Percentiles rank a stretch among this genome's conserved stretches.
phyloP scores from a whole-genome alignment of 2,888 invertebrate species.

The Eupelmus urozonus region DNA sequence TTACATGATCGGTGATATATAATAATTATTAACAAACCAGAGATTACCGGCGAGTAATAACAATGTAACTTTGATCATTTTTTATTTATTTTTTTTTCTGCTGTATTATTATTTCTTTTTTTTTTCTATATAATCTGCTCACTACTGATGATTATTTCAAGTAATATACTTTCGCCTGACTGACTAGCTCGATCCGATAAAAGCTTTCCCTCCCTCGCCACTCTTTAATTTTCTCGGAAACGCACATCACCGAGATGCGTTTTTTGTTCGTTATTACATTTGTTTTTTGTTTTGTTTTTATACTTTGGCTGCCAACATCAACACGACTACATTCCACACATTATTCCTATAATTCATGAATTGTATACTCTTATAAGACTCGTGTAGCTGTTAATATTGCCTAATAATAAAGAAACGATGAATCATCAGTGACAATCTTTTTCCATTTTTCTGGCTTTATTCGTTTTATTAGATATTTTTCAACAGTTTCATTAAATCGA shows the following conservation, averaged over 20 bases:
- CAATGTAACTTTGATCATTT: conserved; percentile 61
- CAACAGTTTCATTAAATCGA: conserved; percentile 34
- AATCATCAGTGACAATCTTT: conserved; percentile 10
- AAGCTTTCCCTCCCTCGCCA: conserved; percentile 26
- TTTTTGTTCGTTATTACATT: not conserved
- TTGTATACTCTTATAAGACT: conserved; percentile 29
- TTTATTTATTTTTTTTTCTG: conserved; percentile 25
- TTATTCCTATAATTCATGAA: conserved; percentile 46
- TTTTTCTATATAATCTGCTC: conserved; percentile 34
- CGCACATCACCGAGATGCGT: not conserved
- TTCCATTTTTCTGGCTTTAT: not conserved
- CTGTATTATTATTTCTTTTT: conserved; percentile 28
- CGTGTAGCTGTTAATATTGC: conserved; percentile 34
- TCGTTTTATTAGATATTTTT: conserved; percentile 5
- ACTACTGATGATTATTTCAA: conserved; percentile 52
- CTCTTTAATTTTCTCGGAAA: conserved; percentile 10
- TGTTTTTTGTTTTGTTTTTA: not conserved
- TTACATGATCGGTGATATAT: conserved; percentile 74
- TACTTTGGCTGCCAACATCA: conserved; percentile 43
- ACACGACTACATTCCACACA: conserved; percentile 46
- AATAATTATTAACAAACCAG: conserved; percentile 75
- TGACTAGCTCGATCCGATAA: conserved; percentile 30
- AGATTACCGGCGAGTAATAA: conserved; percentile 71
- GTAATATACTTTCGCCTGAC: conserved; percentile 45
- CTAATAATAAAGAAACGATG: conserved; percentile 33